Evolutionary conservation across 2,888 invertebrate species (phyloP), one percentile per base, ranked within the genome.

Genomic region (Mythimna lalbum): DNA sequence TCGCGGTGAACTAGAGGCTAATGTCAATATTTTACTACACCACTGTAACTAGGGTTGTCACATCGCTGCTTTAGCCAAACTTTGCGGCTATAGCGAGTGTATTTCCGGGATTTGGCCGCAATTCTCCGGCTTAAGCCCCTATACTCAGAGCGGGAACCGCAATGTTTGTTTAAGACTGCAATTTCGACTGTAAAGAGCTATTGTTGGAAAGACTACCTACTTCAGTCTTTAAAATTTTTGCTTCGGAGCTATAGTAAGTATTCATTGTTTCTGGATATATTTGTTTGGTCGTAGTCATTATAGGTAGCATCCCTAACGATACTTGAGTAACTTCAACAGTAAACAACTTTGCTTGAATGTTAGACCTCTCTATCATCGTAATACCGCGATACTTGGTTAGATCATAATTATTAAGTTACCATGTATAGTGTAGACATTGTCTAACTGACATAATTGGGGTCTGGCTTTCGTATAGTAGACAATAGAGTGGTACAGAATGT

Each of bases 1-100:
- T 86, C 77, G 78, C 72, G 82, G 80, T 68, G 73, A 85, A 87
- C 87, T 88, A 87, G 83, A 86, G 86, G 86, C 81, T 87, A 88
- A 85, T 83, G 89, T 90, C 90, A 92, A 92, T 91, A 91, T 91
- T 92, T 88, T 87, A 88, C 87, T 85, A 85, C 74, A 53, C 57
- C 31, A 53, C 57, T 70, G 84, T 71, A 36, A 71, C 66, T 77
- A 81, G 71, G 80, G 80, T n/a, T 81, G 76, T 50, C 62, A 47
- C 80, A 62, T 76, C 10, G 33, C n/a, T 69, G 66, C 60, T 59
- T 71, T 10, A 55, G 60, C 27, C 5, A 4, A 77, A 79, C 43
- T 56, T 71, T 52, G 62, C 50, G 33, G 47, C 47, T 67, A 43
- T 23, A 66, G 73, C 10, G 53, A 55, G 68, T 64, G 49, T 63